Evolutionary conservation across 2,113 vertebrate genomes (phyloP).

Genomic region (Prochilodus magdalenae): DNA sequence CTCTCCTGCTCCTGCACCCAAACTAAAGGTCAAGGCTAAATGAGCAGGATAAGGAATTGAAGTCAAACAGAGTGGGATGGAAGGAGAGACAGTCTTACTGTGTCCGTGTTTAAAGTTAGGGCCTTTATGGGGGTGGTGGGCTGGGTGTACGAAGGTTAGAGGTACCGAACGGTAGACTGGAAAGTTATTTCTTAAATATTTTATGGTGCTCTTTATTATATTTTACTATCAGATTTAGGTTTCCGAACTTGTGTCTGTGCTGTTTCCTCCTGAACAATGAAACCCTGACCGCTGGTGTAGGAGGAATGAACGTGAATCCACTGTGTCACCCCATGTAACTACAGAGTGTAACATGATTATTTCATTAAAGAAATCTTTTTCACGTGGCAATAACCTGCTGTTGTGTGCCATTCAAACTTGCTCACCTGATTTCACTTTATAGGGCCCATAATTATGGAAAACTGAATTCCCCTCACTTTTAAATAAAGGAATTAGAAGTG

Average conservation of each 20-base stretch:
- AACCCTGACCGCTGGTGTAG: neutral
- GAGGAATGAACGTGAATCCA: neutral
- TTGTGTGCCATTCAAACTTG: conserved; percentile 17
- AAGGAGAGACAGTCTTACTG: conserved; percentile 32
- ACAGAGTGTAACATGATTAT: conserved; percentile 8
- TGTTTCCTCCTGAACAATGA: neutral
- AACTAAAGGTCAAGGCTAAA: conserved; percentile 77
- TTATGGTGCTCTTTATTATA: conserved; percentile 30
- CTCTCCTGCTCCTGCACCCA: conserved; percentile 52
- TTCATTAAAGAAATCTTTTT: conserved; percentile 18
- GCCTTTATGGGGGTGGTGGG: neutral
- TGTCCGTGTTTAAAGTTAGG: conserved; percentile 28
- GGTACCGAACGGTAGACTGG: neutral
- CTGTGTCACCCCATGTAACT: neutral
- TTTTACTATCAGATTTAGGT: conserved; percentile 8
- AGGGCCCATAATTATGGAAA: too few species aligned
- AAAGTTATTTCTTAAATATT: conserved; percentile 7
- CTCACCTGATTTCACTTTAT: neutral
- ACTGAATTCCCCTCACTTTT: too few species aligned
- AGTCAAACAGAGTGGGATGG: neutral
- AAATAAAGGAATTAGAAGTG: too few species aligned
- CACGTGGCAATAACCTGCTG: conserved; percentile 1
- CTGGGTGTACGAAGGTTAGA: neutral
- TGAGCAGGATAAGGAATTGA: conserved; percentile 53
- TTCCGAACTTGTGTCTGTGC: conserved; percentile 9